Base-by-base conservation (phyloP, 1,140 invertebrate species). In the Drosophila parvula region DNA sequence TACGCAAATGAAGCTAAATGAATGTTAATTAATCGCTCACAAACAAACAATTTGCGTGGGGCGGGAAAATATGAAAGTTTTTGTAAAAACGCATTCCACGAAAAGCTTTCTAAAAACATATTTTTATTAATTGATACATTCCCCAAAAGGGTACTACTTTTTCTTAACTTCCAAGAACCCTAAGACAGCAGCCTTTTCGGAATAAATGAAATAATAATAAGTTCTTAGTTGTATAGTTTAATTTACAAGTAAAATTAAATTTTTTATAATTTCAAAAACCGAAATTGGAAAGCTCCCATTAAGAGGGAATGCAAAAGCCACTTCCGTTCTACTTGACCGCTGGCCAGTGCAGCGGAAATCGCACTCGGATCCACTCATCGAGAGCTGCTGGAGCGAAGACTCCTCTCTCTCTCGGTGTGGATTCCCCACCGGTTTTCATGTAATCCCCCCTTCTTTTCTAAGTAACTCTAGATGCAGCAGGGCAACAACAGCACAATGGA, bases 341-440 rank as follows among this genome's bases (percentile, higher is more conserved):
- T 75, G 62, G 14, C 74, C 74, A 77, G 74, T 76, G 78, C 84
- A 89, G 80, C 84, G 84, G 80, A 89, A 88, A 74, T 78, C 59
- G 55, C 79, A 73, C 78, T 79, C 55, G 45, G 12, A 30, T 34
- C 12, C 61, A 63, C 58, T 45, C 28, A 59, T 71, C 28, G 47
- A 59, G 50, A 44, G 53, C 69, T 59, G 48, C 55, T 60, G 55
- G 60, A 60, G 55, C 55, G n/a, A 43, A 32, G 16, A 63, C 57
- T 53, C 50, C 32, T 14, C 60, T 51, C 62, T 59, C 30, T 34
- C n/a, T 47, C 28, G 74, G 56, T 76, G 28, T 65, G 55, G 74
- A 59, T 50, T 60, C 18, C 51, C 60, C 73, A 30, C 51, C 60
- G 22, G 56, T 34, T 48, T 51, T 14, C 22, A 22, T 22, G 7